Conservation (phyloP, 1,140 invertebrate genomes). For the Plectrocnemia conspersa region DNA sequence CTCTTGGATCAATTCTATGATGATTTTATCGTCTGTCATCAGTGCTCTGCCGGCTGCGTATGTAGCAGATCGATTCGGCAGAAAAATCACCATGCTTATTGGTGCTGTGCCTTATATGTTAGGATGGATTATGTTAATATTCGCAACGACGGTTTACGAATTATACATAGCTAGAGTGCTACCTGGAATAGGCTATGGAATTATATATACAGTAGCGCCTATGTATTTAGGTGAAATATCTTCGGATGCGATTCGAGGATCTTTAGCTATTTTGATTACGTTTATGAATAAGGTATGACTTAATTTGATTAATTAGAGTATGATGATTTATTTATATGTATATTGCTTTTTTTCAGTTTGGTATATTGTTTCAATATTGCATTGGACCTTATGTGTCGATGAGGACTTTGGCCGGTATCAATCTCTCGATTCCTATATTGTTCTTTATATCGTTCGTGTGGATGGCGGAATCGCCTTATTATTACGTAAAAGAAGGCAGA, state of each 20-base stretch:
- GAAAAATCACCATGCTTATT: constrained; percentile 62
- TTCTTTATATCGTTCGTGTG: constrained; percentile 54
- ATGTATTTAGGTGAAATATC: constrained; percentile 66
- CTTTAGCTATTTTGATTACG: constrained; percentile 65
- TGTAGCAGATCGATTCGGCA: constrained; percentile 54
- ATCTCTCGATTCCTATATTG: constrained; percentile 52
- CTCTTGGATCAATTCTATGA: constrained; percentile 60
- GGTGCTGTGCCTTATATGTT: constrained; percentile 58
- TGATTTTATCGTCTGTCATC: constrained; percentile 50
- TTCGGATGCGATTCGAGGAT: constrained; percentile 63
- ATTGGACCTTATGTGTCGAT: constrained; percentile 59
- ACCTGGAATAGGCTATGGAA: constrained; percentile 65
- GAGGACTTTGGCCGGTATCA: constrained; percentile 53
- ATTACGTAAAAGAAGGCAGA: constrained; percentile 51
- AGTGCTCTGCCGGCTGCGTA: constrained; percentile 49
- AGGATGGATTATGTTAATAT: constrained; percentile 63
- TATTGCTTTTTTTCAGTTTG: constrained; percentile 49
- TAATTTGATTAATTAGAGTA: neutral
- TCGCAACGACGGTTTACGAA: constrained; percentile 46
- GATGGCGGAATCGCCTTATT: constrained; percentile 58
- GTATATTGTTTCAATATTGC: constrained; percentile 64
- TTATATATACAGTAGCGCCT: constrained; percentile 59
- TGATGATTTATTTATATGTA: neutral
- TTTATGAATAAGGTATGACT: constrained; percentile 53
- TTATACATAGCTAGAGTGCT: constrained; percentile 54